These are phyloP conservation scores for Chorisops tibialis DNA, from an alignment of 2,888 invertebrate species.

Conservation along the genomic window DNA sequence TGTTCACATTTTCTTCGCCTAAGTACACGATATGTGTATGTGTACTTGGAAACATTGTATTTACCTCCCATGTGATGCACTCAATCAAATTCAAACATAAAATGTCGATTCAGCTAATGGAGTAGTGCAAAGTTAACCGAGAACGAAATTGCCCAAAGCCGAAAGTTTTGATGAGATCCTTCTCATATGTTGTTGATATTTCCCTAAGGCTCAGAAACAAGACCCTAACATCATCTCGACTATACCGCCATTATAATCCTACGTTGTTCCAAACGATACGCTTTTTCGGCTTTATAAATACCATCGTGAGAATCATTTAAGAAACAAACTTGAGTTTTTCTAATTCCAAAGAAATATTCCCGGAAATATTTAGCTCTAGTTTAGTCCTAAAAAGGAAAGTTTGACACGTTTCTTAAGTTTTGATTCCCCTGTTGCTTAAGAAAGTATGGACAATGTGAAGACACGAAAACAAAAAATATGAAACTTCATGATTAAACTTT, in stretches of 20 bases:
- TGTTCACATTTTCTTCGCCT: no score
- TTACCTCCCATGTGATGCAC: conserved; percentile 1
- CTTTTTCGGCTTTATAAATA: no score
- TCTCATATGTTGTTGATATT: no score
- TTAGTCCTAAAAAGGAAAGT: conserved; percentile 9
- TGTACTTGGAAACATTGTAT: no score
- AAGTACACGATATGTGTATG: no score
- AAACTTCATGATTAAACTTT: conserved; percentile 28
- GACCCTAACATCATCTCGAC: no score
- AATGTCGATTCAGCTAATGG: no score
- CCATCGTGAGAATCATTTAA: no score
- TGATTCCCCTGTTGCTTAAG: conserved; percentile 19
- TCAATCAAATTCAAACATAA: conserved; percentile 14
- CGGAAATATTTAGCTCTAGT: not conserved
- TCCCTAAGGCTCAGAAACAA: no score
- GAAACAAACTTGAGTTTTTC: no score
- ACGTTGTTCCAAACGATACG: no score
- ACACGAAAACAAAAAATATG: not conserved
- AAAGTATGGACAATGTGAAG: not conserved
- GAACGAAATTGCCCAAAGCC: not conserved
- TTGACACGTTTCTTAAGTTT: conserved; percentile 20
- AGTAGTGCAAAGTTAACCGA: not conserved
- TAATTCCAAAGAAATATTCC: not conserved
- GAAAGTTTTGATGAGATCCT: conserved; percentile 11
- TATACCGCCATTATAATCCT: no score